Conservation (phyloP, 2,113 vertebrate species). For the Neofelis nebulosa region DNA sequence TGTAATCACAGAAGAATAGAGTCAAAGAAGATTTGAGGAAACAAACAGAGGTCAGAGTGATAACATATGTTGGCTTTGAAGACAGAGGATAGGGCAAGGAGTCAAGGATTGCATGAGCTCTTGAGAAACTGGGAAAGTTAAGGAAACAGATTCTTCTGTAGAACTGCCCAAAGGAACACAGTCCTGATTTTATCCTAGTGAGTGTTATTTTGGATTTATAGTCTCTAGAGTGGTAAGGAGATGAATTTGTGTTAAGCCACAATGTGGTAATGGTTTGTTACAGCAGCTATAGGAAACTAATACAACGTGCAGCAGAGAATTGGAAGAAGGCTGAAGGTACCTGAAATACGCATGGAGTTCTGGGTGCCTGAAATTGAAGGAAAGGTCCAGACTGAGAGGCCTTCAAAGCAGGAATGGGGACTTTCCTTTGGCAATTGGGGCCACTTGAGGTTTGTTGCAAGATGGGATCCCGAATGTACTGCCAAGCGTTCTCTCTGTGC, state of each 20-base stretch:
- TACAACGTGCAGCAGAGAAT: neutral
- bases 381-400: neutral
- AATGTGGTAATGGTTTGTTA: neutral
- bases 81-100: neutral
- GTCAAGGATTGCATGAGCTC: neutral
- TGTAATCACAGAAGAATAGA: neutral
- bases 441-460: neutral
- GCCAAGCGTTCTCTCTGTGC: neutral
- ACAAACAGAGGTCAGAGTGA: neutral
- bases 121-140: neutral
- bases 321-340: neutral
- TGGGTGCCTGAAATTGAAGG: neutral
- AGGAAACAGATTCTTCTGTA: neutral
- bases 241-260: neutral
- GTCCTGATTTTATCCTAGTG: neutral
- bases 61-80: neutral
- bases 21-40: neutral
- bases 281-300: neutral
- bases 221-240: neutral
- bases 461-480: neutral
- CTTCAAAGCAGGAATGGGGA: neutral
- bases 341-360: neutral
- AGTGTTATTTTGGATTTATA: neutral
- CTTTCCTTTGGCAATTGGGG: neutral
- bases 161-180: neutral